Evolutionary conservation across 2,113 vertebrate genomes (phyloP).

Genomic region (Zapornia atra): DNA sequence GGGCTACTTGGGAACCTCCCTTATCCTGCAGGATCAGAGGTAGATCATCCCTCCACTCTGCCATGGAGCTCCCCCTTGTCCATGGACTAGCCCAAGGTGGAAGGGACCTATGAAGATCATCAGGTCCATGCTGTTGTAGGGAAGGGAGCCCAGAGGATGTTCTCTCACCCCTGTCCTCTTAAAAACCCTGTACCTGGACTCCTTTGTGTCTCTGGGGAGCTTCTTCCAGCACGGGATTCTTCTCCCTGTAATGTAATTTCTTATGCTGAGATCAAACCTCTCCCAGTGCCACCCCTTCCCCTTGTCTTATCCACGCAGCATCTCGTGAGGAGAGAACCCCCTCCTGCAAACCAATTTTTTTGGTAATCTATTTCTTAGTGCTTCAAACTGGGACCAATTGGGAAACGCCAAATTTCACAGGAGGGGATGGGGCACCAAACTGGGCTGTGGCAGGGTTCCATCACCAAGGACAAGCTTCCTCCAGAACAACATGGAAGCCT

Average conservation of each 20-base stretch:
- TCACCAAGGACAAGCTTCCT: neutral
- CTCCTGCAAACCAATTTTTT: neutral
- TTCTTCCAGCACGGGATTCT: too few relatives aligned
- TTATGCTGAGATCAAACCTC: neutral
- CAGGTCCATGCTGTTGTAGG: rapidly evolving
- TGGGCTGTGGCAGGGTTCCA: rapidly evolving
- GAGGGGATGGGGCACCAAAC: rapidly evolving
- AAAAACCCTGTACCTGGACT: neutral
- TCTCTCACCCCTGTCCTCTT: neutral
- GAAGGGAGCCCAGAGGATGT: neutral
- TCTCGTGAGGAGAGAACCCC: neutral
- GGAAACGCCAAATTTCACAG: neutral
- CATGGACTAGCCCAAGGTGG: too few relatives aligned
- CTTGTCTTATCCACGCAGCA: neutral
- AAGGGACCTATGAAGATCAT: neutral
- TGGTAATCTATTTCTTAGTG: neutral
- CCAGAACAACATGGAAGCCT: neutral
- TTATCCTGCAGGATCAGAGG: neutral
- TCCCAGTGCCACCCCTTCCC: neutral
- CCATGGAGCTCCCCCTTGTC: neutral
- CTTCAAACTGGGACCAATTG: neutral
- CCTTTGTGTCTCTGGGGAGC: neutral
- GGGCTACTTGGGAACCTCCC: neutral
- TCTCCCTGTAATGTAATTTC: neutral
- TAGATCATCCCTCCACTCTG: too few relatives aligned